Evolutionary conservation across 2,113 vertebrate species (phyloP).

Genomic region (Aramus guarauna): DNA sequence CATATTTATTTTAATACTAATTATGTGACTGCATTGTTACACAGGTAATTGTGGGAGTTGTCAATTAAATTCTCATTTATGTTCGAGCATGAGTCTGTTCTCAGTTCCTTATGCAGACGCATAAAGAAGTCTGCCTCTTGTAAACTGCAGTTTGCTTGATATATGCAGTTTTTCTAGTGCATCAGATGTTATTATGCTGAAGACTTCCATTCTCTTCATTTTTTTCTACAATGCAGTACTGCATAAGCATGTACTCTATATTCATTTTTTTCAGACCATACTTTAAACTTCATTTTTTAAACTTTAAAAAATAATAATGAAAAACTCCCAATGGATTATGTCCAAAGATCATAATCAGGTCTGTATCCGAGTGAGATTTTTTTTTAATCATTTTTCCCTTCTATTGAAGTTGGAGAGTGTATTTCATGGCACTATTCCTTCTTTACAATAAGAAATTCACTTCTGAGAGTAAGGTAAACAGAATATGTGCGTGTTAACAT

Average conservation of each 20-base stretch:
- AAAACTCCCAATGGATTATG: not conserved
- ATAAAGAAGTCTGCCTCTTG: not conserved
- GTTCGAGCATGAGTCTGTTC: not conserved
- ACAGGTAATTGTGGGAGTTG: constrained; percentile 34
- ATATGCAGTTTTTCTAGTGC: not conserved
- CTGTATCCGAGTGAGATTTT: not conserved
- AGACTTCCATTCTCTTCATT: not conserved
- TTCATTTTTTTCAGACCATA: not conserved
- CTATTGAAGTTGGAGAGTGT: not conserved
- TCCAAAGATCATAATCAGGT: constrained; percentile 2
- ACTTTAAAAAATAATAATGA: not conserved
- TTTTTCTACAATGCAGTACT: not conserved
- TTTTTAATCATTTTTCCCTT: not conserved
- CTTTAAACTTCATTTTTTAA: constrained; percentile 3
- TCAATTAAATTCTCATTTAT: constrained; percentile 52
- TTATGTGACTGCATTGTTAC: constrained; percentile 34
- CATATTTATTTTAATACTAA: constrained; percentile 48
- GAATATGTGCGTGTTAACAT: not conserved
- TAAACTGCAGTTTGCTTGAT: constrained; percentile 1
- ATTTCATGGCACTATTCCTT: not conserved
- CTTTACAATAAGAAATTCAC: not conserved
- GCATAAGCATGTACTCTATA: not conserved
- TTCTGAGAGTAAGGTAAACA: not conserved
- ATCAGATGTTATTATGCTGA: constrained; percentile 27
- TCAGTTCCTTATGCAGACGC: not conserved